phyloP scores from a whole-genome alignment of 2,797 vertebrate species.

The Manis javanica region DNA sequence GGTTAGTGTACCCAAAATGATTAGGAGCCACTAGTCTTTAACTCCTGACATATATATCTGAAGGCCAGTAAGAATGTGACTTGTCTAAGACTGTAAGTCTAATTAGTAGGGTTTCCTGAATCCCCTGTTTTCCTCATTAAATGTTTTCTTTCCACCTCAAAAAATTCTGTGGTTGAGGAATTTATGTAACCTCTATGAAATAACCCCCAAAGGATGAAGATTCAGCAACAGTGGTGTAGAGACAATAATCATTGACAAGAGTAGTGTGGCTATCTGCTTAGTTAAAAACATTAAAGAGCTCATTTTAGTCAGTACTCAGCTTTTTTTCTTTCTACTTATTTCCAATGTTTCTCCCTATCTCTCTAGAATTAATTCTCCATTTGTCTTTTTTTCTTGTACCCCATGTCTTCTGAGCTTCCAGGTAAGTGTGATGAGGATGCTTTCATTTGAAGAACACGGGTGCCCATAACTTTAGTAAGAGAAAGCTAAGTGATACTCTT shows the following conservation, averaged over 20 bases:
- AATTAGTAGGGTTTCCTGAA: background rate
- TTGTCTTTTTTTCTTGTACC: background rate
- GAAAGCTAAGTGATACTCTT: background rate
- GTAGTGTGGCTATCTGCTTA: background rate
- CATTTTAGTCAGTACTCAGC: background rate
- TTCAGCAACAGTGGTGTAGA: background rate
- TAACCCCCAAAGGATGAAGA: background rate
- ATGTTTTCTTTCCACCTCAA: background rate
- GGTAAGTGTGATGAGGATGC: background rate
- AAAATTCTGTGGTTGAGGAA: background rate
- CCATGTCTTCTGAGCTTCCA: background rate
- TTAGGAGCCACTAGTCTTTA: background rate
- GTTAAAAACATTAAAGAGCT: background rate
- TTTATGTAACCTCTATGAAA: background rate
- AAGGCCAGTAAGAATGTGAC: background rate
- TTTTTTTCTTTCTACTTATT: background rate
- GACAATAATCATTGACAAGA: background rate
- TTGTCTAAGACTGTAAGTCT: background rate
- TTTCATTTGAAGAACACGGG: background rate
- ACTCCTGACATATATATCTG: background rate
- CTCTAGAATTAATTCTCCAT: background rate
- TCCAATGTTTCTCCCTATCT: background rate
- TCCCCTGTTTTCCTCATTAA: background rate
- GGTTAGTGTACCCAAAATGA: background rate
- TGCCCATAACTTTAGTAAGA: background rate